These are phyloP conservation scores for Drosophila nannoptera DNA, from an alignment of 1,140 invertebrate species.

Conservation along the genomic window DNA sequence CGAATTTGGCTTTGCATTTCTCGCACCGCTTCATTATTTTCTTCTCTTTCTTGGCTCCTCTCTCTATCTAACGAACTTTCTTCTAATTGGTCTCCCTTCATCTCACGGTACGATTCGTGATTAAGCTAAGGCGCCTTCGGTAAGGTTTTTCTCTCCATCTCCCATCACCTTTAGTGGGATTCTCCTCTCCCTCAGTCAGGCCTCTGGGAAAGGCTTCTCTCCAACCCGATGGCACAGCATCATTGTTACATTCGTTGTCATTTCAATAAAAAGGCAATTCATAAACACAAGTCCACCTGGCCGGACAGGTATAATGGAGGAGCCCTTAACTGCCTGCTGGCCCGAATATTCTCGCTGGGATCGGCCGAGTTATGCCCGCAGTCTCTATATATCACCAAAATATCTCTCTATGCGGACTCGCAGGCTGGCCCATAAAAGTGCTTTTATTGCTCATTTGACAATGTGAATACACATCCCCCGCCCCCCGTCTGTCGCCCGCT, in stretches of 20 bases:
- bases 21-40: background rate
- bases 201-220: too few species aligned
- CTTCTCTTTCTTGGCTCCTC: background rate
- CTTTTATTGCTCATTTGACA: constrained; percentile 61
- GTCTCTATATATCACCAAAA: constrained; percentile 9
- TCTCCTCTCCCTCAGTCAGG: too few species aligned
- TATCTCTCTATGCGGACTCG: constrained; percentile 8
- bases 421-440: constrained; percentile 41
- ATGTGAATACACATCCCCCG: constrained; percentile 30
- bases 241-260: constrained; percentile 33
- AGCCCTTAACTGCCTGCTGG: constrained; percentile 27
- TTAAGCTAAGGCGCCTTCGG: too few species aligned
- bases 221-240: background rate
- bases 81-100: background rate
- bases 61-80: background rate
- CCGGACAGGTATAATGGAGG: constrained; percentile 5
- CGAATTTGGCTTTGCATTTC: background rate
- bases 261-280: constrained; percentile 56
- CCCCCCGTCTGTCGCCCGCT: constrained; percentile 1
- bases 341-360: background rate
- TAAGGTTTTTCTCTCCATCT: too few species aligned
- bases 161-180: too few species aligned
- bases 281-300: constrained; percentile 28
- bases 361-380: constrained; percentile 37
- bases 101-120: too few species aligned